Base-by-base conservation (phyloP, 1,140 invertebrate species). In the Scaptodrosophila lebanonensis region DNA sequence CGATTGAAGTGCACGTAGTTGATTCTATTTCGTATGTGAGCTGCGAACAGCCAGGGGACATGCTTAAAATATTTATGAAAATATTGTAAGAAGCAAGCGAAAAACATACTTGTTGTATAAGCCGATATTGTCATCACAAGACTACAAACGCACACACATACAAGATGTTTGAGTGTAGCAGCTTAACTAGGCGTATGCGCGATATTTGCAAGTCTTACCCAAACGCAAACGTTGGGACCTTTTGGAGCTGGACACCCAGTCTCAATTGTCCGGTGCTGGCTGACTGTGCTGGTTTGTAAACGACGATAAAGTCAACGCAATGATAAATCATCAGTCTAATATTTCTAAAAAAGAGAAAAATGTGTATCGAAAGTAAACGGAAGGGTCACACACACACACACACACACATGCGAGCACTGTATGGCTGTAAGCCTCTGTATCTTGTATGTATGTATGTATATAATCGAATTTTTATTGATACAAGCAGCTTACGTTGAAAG, bases 381-480 rank as follows among this genome's bases (percentile, higher is more conserved):
- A 18, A 39, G 25, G 20, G 17, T 18, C 5, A 44, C 35, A 32
- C 29, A 16, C 30, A 40, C n/a, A n/a, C n/a, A n/a, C n/a, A n/a
- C n/a, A n/a, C n/a, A n/a, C n/a, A n/a, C n/a, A n/a, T n/a, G n/a
- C n/a, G n/a, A n/a, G n/a, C n/a, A n/a, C n/a, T n/a, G n/a, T n/a
- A n/a, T n/a, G n/a, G n/a, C n/a, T n/a, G n/a, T n/a, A n/a, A n/a
- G n/a, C n/a, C n/a, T n/a, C n/a, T n/a, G n/a, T n/a, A n/a, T n/a
- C n/a, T n/a, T n/a, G n/a, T n/a, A n/a, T n/a, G 12, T 32, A 25
- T 57, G 40, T 43, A 35, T 51, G 49, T 59, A 66, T 65, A 83
- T 83, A 83, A 83, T 83, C 76, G 76, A 83, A 83, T 83, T 83
- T 83, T 83, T 83, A 83, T 83, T 83, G 76, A 83, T 83, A 83